Conservation (phyloP, 2,888 invertebrate species). For the Barypeithes pellucidus region DNA sequence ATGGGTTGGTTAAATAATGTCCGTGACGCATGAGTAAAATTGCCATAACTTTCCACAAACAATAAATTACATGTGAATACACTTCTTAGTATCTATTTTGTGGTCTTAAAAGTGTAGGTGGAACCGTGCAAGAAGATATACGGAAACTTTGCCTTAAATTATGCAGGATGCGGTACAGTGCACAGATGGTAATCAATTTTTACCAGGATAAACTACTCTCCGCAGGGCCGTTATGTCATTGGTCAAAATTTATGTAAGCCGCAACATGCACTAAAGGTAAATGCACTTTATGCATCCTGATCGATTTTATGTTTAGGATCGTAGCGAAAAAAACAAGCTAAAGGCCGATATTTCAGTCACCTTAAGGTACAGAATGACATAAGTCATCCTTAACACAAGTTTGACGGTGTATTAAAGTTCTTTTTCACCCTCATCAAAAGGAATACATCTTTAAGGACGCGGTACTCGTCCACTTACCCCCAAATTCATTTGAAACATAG, state of each 20-base stretch:
- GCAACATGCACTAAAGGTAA: not conserved
- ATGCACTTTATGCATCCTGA: not conserved
- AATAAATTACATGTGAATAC: not conserved
- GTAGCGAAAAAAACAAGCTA: too few species aligned
- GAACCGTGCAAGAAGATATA: not conserved
- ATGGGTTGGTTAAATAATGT: too few species aligned
- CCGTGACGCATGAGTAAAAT: too few species aligned
- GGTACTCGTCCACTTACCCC: too few species aligned
- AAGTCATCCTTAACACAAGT: too few species aligned
- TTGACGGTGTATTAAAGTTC: too few species aligned
- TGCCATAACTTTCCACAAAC: too few species aligned
- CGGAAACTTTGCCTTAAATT: not conserved
- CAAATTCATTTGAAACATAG: too few species aligned
- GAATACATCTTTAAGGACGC: too few species aligned
- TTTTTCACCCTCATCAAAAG: too few species aligned
- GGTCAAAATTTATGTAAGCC: constrained; percentile 5
- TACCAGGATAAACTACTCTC: not conserved
- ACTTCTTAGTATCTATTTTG: not conserved
- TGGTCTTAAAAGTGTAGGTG: constrained; percentile 4
- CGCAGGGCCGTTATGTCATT: constrained; percentile 7
- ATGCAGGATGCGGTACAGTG: not conserved
- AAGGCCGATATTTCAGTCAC: too few species aligned
- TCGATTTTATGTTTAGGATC: not conserved
- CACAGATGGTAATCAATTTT: constrained; percentile 9
- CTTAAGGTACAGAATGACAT: too few species aligned